Evolutionary conservation across 2,113 vertebrate genomes (phyloP).

Genomic region (Elephantulus edwardii): DNA sequence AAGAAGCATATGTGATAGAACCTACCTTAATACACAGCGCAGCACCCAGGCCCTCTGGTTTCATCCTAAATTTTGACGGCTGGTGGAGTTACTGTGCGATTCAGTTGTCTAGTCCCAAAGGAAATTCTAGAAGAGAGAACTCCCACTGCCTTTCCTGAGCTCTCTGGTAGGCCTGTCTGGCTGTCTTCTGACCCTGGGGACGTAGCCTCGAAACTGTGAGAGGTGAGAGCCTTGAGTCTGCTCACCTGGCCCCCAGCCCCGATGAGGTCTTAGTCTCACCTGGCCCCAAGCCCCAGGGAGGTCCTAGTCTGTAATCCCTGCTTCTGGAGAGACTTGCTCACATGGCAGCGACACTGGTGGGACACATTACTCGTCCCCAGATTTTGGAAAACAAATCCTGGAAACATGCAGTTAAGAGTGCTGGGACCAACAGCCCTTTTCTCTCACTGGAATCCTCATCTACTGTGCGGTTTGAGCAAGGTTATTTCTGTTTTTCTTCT

Average conservation of each 20-base stretch:
- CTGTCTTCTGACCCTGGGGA: not conserved
- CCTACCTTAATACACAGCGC: not conserved
- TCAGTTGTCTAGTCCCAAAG: not conserved
- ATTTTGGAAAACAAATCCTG: slow-evolving; percentile 16
- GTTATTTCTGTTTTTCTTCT: too few relatives aligned
- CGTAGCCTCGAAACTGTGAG: not conserved
- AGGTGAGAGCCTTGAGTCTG: not conserved
- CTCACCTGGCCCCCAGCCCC: too few relatives aligned
- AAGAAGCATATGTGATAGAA: not conserved
- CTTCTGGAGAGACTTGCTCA: not conserved
- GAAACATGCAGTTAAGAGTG: not conserved
- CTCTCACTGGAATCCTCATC: not conserved
- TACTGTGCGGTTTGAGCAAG: not conserved
- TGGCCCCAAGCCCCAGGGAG: not conserved
- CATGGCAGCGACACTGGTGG: not conserved
- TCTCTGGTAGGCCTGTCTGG: not conserved
- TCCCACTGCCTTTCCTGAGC: not conserved
- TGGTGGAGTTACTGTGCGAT: not conserved
- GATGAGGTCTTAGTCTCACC: too few relatives aligned
- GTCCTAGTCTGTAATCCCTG: not conserved
- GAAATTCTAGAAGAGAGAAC: not conserved
- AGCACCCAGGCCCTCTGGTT: not conserved
- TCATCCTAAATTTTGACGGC: not conserved
- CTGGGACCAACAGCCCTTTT: not conserved
- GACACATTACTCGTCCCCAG: not conserved